phyloP scores from a whole-genome alignment of 1,140 invertebrate genomes.

The Drosophila nebulosa region DNA sequence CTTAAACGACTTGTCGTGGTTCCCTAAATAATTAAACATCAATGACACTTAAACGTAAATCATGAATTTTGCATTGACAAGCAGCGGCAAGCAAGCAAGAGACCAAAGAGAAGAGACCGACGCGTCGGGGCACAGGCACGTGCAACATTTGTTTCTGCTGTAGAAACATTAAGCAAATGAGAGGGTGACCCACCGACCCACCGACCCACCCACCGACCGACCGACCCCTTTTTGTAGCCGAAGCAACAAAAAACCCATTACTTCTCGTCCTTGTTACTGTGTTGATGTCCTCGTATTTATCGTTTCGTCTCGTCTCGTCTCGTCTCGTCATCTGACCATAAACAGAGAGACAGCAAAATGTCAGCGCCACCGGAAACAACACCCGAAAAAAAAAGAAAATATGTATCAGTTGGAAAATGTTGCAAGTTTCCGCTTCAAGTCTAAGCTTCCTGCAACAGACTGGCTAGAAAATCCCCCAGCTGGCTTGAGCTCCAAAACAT shows the following conservation, averaged over 20 bases:
- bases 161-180: conserved; percentile 63
- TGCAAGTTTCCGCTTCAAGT: conserved; percentile 69
- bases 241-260: conserved; percentile 7
- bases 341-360: conserved; percentile 58
- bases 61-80: conserved; percentile 68
- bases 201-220: conserved; percentile 42
- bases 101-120: neutral
- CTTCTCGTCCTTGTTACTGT: neutral
- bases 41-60: conserved; percentile 79
- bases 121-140: conserved; percentile 26
- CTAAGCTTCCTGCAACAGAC: conserved; percentile 55
- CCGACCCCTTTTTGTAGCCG: conserved; percentile 46
- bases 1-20: conserved; percentile 61
- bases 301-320: too few species aligned
- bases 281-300: neutral
- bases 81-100: neutral
- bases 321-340: conserved; percentile 49
- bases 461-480: conserved; percentile 56
- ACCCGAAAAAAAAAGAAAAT: conserved; percentile 76
- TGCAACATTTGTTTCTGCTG: conserved; percentile 19
- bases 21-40: conserved; percentile 73
- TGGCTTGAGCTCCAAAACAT: conserved; percentile 53
- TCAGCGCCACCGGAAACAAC: conserved; percentile 75
- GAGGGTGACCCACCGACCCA: conserved; percentile 27
- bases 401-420: conserved; percentile 71